phyloP scores from a whole-genome alignment of 2,797 vertebrate species.

The Gymnothorax javanicus region DNA sequence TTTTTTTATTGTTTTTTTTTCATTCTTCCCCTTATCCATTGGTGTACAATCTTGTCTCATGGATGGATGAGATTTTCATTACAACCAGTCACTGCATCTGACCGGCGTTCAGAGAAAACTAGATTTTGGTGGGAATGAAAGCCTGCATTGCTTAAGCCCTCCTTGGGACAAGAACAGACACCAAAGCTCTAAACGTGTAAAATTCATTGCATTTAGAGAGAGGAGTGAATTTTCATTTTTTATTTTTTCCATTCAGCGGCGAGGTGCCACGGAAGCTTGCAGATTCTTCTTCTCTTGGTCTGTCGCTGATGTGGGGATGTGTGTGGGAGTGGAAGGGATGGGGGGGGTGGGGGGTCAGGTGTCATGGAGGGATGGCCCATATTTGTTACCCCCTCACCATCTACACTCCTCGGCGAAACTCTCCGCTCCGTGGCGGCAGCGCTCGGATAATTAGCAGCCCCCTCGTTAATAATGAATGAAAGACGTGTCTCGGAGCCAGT shows the following conservation, averaged over 20 bases:
- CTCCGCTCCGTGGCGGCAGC: constrained; percentile 19
- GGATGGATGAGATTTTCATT: no score
- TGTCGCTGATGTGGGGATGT: not conserved
- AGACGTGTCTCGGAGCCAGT: constrained; percentile 68
- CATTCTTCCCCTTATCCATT: not conserved
- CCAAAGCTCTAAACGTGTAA: constrained; percentile 46
- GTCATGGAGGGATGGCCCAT: not conserved
- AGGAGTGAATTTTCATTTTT: constrained; percentile 38
- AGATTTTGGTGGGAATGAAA: no score
- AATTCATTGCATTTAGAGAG: constrained; percentile 61
- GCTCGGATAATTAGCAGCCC: constrained; percentile 70
- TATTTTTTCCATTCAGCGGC: not conserved
- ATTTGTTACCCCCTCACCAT: not conserved
- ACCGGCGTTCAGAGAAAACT: no score
- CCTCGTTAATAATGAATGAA: constrained; percentile 77
- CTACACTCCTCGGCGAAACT: constrained; percentile 39
- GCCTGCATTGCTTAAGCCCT: no score
- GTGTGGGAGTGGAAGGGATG: not conserved
- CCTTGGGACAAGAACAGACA: no score
- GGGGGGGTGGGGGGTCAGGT: not conserved
- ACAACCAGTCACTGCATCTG: no score
- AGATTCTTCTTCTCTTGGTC: constrained; percentile 16
- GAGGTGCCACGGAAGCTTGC: not conserved
- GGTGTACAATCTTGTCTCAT: no score
- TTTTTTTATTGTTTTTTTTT: constrained; percentile 12